These are phyloP conservation scores for Bombus superbus DNA, from an alignment of 1,140 invertebrate species.

Conservation along the genomic window DNA sequence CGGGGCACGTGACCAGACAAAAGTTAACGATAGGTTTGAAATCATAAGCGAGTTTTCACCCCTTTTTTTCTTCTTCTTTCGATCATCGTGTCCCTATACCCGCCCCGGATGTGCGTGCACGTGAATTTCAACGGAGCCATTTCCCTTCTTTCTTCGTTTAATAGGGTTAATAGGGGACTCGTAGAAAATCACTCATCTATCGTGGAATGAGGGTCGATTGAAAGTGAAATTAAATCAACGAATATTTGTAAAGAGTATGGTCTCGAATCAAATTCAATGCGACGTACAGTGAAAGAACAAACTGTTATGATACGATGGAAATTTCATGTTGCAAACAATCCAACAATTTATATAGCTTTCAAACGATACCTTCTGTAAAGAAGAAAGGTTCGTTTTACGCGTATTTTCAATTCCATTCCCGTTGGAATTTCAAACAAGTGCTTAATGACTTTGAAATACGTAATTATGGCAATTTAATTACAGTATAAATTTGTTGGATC, in stretches of 20 bases:
- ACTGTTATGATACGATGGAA: neutral
- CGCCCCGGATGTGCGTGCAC: conserved; percentile 59
- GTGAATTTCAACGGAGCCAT: conserved; percentile 28
- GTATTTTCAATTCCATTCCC: too few relatives aligned
- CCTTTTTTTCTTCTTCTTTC: conserved; percentile 54
- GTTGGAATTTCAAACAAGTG: too few relatives aligned
- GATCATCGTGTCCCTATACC: conserved; percentile 51
- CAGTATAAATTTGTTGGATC: too few relatives aligned
- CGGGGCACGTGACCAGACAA: conserved; percentile 74
- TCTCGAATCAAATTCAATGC: neutral
- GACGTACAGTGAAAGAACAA: neutral
- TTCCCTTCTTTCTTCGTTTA: conserved; percentile 16
- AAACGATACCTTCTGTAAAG: too few relatives aligned
- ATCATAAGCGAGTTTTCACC: conserved; percentile 47
- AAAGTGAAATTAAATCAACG: neutral
- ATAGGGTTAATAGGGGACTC: neutral
- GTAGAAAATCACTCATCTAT: conserved; percentile 5
- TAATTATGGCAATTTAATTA: too few relatives aligned
- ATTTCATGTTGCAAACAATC: too few relatives aligned
- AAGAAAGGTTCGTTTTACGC: too few relatives aligned
- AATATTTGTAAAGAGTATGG: neutral
- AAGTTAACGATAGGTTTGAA: conserved; percentile 77
- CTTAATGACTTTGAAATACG: too few relatives aligned
- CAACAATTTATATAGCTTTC: too few relatives aligned
- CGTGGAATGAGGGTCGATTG: neutral